phyloP scores from a whole-genome alignment of 2,113 vertebrate genomes.

The Oxyruncus cristatus region DNA sequence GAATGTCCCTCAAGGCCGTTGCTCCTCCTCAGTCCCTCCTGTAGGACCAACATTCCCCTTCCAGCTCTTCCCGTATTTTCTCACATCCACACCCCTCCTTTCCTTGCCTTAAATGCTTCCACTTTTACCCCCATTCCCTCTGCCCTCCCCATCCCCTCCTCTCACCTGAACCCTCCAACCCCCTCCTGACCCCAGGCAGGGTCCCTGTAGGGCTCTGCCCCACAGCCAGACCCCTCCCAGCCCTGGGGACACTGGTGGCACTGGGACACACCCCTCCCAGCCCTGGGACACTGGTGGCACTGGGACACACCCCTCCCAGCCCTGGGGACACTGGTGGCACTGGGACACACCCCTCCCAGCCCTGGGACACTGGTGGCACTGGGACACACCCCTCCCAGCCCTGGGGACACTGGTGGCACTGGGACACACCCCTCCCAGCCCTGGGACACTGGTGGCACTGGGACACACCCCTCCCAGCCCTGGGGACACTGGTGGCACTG shows the following conservation, averaged over 20 bases:
- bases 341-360: background rate
- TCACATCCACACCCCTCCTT: background rate
- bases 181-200: accelerated
- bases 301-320: background rate
- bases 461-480: background rate
- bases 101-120: background rate
- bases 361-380: too few relatives aligned
- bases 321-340: background rate
- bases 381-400: background rate
- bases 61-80: background rate
- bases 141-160: background rate
- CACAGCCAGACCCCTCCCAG: too few relatives aligned
- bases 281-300: too few relatives aligned
- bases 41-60: background rate
- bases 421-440: background rate
- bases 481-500: too few relatives aligned
- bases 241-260: too few relatives aligned
- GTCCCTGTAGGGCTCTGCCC: background rate
- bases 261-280: background rate
- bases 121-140: background rate
- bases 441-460: too few relatives aligned
- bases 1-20: background rate
- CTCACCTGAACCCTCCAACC: background rate
- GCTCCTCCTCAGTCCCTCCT: background rate
- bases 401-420: background rate